These are phyloP conservation scores for Tragelaphus eurycerus DNA, from an alignment of 2,797 vertebrate species.

Conservation along the genomic window DNA sequence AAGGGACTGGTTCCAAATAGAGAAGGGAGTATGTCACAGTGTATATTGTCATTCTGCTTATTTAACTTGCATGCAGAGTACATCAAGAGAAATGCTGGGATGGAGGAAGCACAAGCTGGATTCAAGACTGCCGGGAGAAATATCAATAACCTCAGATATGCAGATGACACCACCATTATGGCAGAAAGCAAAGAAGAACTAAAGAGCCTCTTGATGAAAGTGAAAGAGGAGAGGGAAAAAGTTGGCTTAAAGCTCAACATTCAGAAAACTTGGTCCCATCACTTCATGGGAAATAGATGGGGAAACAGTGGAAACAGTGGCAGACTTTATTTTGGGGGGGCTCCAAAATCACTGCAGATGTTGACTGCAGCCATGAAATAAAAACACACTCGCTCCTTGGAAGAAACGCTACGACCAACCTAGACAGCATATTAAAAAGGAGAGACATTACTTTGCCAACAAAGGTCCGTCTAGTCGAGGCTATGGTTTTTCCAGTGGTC, in stretches of 20 bases:
- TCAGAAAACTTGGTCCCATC: background rate
- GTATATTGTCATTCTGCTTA: background rate
- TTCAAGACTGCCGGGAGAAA: background rate
- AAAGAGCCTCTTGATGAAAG: background rate
- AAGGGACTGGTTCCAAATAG: too few species aligned
- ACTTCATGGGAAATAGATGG: background rate
- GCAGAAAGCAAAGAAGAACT: background rate
- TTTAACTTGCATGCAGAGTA: background rate
- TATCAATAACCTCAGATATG: background rate
- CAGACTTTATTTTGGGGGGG: background rate
- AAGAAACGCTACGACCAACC: background rate
- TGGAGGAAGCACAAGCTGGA: background rate
- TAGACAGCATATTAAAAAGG: background rate
- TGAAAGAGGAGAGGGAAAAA: background rate
- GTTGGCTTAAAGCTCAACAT: background rate
- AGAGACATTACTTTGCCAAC: background rate
- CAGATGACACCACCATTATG: background rate
- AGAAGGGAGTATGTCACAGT: too few species aligned
- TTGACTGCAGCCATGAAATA: background rate
- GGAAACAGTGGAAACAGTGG: background rate
- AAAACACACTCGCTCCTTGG: background rate
- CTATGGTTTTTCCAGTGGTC: background rate
- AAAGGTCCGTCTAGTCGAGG: background rate
- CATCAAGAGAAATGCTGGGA: background rate
- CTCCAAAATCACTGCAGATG: background rate